Percentiles rank a stretch among this genome's conserved stretches.
phyloP scores from a whole-genome alignment of 30 jellyfish, hydroid and myxozoan genomes.

The Clytia hemisphaerica region DNA sequence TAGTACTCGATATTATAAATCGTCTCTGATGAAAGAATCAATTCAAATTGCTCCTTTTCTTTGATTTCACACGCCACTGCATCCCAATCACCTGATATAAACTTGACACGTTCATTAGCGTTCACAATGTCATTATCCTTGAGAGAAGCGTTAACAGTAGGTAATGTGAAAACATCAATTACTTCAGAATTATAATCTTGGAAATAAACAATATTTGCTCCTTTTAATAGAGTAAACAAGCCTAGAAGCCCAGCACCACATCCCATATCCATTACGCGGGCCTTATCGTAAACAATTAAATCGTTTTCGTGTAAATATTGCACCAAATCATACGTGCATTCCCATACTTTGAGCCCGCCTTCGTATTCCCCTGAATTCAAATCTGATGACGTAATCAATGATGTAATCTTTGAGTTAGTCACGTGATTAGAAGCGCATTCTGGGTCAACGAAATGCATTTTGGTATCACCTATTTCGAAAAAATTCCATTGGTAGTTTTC shows the following conservation, averaged over 20 bases:
- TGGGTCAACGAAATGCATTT: slow-evolving; percentile 1
- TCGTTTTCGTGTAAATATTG: slow-evolving; percentile 24
- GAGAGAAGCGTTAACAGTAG: slow-evolving; percentile 31
- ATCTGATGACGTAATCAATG: slow-evolving; percentile 48
- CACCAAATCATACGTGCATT: slow-evolving; percentile 75
- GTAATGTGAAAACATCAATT: slow-evolving; percentile 62
- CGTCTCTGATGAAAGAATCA: slow-evolving; percentile 86
- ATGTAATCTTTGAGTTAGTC: neutral
- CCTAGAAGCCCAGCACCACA: slow-evolving; percentile 95
- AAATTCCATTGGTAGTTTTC: too few species aligned
- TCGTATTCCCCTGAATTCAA: slow-evolving; percentile 78
- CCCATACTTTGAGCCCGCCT: slow-evolving; percentile 98
- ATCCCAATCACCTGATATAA: slow-evolving; percentile 88
- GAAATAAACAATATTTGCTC: slow-evolving; percentile 58
- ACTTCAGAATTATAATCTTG: slow-evolving; percentile 95
- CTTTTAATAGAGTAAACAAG: slow-evolving; percentile 30
- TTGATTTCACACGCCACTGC: neutral
- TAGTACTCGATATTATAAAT: slow-evolving; percentile 57
- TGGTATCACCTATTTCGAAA: slow-evolving; percentile 1
- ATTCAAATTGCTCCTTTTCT: slow-evolving; percentile 40
- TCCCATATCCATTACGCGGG: slow-evolving; percentile 70
- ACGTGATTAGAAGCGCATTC: neutral
- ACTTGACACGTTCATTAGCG: neutral
- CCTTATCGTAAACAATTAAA: neutral
- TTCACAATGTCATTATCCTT: neutral